Base-by-base conservation (phyloP, 1,140 invertebrate species). In the Riptortus pedestris region DNA sequence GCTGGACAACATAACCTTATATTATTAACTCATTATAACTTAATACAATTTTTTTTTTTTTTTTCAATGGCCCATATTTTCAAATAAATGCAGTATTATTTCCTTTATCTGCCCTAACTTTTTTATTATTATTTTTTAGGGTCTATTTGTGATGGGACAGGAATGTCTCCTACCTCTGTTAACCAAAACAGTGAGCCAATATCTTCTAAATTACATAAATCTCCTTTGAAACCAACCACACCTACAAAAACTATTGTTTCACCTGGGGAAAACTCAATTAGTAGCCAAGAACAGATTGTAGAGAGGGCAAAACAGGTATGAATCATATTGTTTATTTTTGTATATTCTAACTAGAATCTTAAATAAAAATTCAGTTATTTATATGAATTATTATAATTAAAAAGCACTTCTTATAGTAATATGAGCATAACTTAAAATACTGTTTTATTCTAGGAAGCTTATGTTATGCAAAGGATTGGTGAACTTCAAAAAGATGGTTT, bases 401-500 rank as follows among this genome's bases (percentile, higher is more conserved):
- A n/a, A n/a, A n/a, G n/a, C n/a, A n/a, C n/a, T n/a, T n/a, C n/a
- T n/a, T n/a, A n/a, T n/a, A n/a, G n/a, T n/a, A n/a, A n/a, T n/a
- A n/a, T n/a, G n/a, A n/a, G n/a, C n/a, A n/a, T n/a, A n/a, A n/a
- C n/a, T n/a, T n/a, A n/a, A n/a, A n/a, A n/a, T n/a, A n/a, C n/a
- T n/a, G n/a, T 65, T 66, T 14, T 48, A 64, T 65, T 68, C 51
- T 62, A 80, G 79, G 94, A 98, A 79, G 93, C 93, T 14, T 87
- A 91, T 76, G 90, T 97, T 31, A 87, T 96, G 79, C 88, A 93
- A 73, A 83, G 93, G 72, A 88, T 97, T 70, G 80, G 84, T 24
- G 91, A 95, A 78, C 78, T 88, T 70, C 91, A 87, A 75, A 86
- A 83, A 69, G 88, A 96, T 71, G 94, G 95, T 27, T 77, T 97